Evolutionary conservation across 2,113 vertebrate species (phyloP).

Genomic region (Podarcis muralis): DNA sequence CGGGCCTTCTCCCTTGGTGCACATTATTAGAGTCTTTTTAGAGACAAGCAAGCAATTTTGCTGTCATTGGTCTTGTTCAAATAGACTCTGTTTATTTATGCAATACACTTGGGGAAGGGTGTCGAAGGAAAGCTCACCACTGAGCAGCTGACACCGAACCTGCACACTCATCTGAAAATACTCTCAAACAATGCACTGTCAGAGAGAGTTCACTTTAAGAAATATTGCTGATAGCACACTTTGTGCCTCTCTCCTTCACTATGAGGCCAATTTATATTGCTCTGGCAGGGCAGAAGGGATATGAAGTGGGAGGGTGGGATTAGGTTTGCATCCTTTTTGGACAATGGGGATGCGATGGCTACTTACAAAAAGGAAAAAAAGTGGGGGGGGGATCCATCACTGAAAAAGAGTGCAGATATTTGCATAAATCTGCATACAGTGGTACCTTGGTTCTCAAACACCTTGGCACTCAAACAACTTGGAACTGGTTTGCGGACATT

Average conservation of each 20-base stretch:
- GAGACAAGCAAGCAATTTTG: slow-evolving; percentile 94
- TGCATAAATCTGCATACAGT: too few species aligned
- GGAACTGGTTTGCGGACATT: too few species aligned
- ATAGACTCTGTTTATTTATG: slow-evolving; percentile 89
- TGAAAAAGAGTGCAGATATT: too few species aligned
- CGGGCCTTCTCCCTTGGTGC: slow-evolving; percentile 87
- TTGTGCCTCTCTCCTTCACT: background rate
- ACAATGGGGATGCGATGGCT: background rate
- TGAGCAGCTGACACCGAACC: slow-evolving; percentile 82
- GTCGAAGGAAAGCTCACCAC: slow-evolving; percentile 83
- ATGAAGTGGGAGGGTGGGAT: background rate
- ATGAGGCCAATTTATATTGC: background rate
- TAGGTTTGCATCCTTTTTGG: background rate
- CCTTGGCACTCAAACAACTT: too few species aligned
- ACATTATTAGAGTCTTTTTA: slow-evolving; percentile 94
- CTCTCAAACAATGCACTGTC: slow-evolving; percentile 37
- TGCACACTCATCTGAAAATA: slow-evolving; percentile 47
- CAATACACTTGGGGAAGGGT: slow-evolving; percentile 82
- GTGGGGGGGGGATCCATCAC: background rate
- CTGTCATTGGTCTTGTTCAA: slow-evolving; percentile 95
- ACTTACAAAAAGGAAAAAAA: background rate
- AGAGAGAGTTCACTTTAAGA: slow-evolving; percentile 45
- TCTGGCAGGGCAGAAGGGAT: background rate
- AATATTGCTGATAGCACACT: slow-evolving; percentile 38
- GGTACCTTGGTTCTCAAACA: background rate